Conservation (phyloP, 2,888 invertebrate species). For the Pristionchus exspectatus region DNA sequence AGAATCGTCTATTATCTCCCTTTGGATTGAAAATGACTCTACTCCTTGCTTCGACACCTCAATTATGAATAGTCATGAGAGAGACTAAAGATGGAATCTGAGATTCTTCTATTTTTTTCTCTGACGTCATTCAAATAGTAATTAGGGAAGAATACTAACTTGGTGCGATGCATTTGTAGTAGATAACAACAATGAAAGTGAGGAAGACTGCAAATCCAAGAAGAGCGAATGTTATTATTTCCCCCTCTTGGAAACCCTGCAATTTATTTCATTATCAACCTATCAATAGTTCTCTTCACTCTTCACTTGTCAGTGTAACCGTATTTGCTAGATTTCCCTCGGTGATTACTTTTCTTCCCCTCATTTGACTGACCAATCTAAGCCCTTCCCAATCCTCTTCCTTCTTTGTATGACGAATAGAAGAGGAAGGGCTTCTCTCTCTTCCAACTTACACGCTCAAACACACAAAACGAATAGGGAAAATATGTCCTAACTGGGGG, state of each 20-base stretch:
- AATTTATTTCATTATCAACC: constrained; percentile 15
- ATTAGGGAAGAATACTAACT: constrained; percentile 27
- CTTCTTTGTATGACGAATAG: not conserved
- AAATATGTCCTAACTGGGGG: not conserved
- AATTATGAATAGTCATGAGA: constrained; percentile 19
- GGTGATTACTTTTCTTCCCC: not conserved
- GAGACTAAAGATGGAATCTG: constrained; percentile 7
- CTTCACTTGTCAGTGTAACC: not conserved
- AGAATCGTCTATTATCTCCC: constrained; percentile 49
- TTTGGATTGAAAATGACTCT: constrained; percentile 50
- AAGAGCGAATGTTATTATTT: constrained; percentile 52
- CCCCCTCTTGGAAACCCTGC: constrained; percentile 56
- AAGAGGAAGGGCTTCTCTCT: not conserved
- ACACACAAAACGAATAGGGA: constrained; percentile 38
- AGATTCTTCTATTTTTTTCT: not conserved
- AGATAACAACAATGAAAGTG: constrained; percentile 44
- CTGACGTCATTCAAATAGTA: not conserved
- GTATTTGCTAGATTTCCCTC: not conserved
- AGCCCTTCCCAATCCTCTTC: constrained; percentile 33
- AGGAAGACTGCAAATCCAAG: constrained; percentile 51
- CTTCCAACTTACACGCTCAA: constrained; percentile 39
- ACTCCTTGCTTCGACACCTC: constrained; percentile 51
- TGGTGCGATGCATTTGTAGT: constrained; percentile 55
- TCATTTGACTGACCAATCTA: constrained; percentile 16
- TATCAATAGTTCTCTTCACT: not conserved